Conservation (phyloP, 1,140 invertebrate species). For the Mylabris phalerata region DNA sequence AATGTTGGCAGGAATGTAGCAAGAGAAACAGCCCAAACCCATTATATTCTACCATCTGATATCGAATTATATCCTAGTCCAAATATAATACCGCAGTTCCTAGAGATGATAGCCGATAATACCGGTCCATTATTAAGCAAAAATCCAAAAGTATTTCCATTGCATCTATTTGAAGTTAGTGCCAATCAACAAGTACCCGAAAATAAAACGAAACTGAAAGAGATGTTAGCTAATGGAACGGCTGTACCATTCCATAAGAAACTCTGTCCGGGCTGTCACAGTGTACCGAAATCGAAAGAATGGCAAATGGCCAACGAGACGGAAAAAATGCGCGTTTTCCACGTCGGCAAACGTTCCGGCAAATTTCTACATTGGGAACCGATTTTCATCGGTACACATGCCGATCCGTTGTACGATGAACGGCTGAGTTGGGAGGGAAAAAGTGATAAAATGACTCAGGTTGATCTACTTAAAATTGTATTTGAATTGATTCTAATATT, state of each 20-base stretch:
- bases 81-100: conserved; percentile 64
- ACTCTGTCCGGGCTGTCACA: conserved; percentile 81
- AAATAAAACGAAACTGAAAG: conserved; percentile 67
- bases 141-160: conserved; percentile 70
- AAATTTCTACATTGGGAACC: conserved; percentile 84
- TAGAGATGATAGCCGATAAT: conserved; percentile 74
- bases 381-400: conserved; percentile 79
- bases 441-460: conserved; percentile 92
- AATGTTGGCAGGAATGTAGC: conserved; percentile 84
- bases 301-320: conserved; percentile 69
- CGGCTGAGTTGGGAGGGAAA: conserved; percentile 83
- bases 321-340: conserved; percentile 68
- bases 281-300: conserved; percentile 76
- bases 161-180: conserved; percentile 79
- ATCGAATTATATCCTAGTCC: conserved; percentile 84
- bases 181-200: conserved; percentile 61
- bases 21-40: conserved; percentile 69
- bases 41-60: conserved; percentile 80
- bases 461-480: conserved; percentile 33
- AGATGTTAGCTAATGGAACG: conserved; percentile 65
- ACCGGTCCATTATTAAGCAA: conserved; percentile 54
- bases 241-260: conserved; percentile 89
- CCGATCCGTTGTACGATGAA: conserved; percentile 83
- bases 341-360: conserved; percentile 73
- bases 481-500: conserved; percentile 2